Conservation (phyloP, 2,888 invertebrate genomes). For the Drosophila eohydei region DNA sequence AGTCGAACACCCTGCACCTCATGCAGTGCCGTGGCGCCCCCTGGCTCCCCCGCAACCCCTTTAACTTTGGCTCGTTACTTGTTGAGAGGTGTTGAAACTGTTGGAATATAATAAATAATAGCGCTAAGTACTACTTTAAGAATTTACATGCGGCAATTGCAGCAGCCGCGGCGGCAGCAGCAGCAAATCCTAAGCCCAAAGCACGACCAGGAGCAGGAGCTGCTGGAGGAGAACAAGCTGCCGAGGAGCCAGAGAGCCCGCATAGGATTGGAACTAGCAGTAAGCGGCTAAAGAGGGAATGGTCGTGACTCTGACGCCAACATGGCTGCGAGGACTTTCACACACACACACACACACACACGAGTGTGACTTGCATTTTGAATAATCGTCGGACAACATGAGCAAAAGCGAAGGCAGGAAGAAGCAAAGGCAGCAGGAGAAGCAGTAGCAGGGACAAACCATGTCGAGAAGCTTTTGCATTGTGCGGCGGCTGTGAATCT, state of each 20-base stretch:
- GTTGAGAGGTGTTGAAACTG: slow-evolving; percentile 83
- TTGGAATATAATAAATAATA: slow-evolving; percentile 84
- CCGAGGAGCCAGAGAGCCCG: not conserved
- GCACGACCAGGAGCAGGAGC: slow-evolving; percentile 14
- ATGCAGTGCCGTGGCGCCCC: not conserved
- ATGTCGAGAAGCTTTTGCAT: slow-evolving; percentile 73
- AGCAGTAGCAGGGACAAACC: slow-evolving; percentile 25
- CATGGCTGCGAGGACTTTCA: slow-evolving; percentile 75
- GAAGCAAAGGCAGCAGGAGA: slow-evolving; percentile 11
- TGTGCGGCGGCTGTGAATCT: slow-evolving; percentile 73
- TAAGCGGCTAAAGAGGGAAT: slow-evolving; percentile 3
- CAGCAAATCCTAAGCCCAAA: slow-evolving; percentile 64
- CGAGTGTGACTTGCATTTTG: slow-evolving; percentile 74
- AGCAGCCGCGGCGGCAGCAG: slow-evolving; percentile 59
- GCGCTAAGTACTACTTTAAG: slow-evolving; percentile 83
- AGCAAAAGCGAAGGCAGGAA: slow-evolving; percentile 14
- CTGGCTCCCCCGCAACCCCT: slow-evolving; percentile 1
- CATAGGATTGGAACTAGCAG: not conserved
- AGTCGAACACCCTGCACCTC: slow-evolving; percentile 10
- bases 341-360: slow-evolving; percentile 45
- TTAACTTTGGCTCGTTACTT: slow-evolving; percentile 59
- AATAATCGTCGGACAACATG: slow-evolving; percentile 75
- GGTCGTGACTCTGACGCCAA: slow-evolving; percentile 64
- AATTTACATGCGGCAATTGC: slow-evolving; percentile 82
- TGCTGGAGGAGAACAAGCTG: not conserved